Evolutionary conservation across 2,888 invertebrate genomes (phyloP), one percentile per base, ranked within the genome.

Genomic region (Harpalus rubripes): DNA sequence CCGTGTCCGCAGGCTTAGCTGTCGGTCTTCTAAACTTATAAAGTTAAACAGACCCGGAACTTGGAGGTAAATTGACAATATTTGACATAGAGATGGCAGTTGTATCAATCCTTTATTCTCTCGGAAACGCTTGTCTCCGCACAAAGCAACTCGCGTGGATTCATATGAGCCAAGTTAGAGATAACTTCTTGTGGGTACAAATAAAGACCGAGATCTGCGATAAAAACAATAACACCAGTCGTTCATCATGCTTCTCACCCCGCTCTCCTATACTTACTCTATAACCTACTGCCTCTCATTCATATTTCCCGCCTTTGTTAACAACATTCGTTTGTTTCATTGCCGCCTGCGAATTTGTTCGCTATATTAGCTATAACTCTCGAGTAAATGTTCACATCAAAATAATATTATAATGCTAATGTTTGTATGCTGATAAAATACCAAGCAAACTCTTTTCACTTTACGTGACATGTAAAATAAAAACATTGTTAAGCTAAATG

Each of bases 11-110:
- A 84, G 84, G 84, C 84, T 78, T 84, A 84, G 84, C 84, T 84
- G 78, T 59, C 84, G 84, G 84, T 84, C 84, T 85, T 80, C 80
- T 63, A 68, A 80, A 85, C 68, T 85, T 85, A 85, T 85, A 72
- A 85, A 85, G 85, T 85, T 85, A 85, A 85, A 85, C 85, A 85
- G 85, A 80, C 79, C 63, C 72, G 68, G 85, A 80, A 85, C 79
- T 80, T 85, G 44, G 85, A 85, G 85, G 80, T 85, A 80, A 85
- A 85, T 80, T 85, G 85, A 85, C 85, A 85, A 85, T 85, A 85
- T 85, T 85, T 85, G 85, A 80, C 85, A 80, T 80, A 79, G 85
- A 85, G 79, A 85, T 85, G 85, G 80, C 85, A 85, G 80, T 85
- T 72, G 80, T 68, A 85, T 85, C 85, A 85, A 85, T 85, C 80